These are phyloP conservation scores for Cylloceria caligata DNA, from an alignment of 2,888 invertebrate genomes.

Conservation along the genomic window DNA sequence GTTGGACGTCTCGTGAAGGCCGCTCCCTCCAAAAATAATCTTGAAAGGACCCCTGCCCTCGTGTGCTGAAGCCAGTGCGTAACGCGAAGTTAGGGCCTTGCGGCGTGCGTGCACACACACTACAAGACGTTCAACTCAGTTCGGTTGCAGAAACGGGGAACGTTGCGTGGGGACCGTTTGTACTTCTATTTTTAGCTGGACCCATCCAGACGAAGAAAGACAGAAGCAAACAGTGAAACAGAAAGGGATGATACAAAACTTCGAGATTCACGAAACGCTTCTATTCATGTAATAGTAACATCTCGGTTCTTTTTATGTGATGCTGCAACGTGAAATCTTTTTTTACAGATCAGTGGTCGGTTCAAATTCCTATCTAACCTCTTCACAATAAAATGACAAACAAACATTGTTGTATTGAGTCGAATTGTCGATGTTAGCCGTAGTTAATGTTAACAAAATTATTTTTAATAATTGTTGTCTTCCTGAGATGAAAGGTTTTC, in stretches of 20 bases:
- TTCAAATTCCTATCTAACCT: too few species aligned
- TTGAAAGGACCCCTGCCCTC: constrained; percentile 63
- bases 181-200: constrained; percentile 67
- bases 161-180: constrained; percentile 56
- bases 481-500: too few species aligned
- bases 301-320: not conserved
- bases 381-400: too few species aligned
- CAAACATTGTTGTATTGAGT: too few species aligned
- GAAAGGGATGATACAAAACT: constrained; percentile 43
- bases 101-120: constrained; percentile 89
- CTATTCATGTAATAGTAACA: not conserved
- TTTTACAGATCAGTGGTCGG: too few species aligned
- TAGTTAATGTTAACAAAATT: too few species aligned
- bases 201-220: constrained; percentile 41
- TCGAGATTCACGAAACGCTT: constrained; percentile 18
- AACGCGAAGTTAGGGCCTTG: constrained; percentile 82
- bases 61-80: constrained; percentile 45
- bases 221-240: constrained; percentile 22
- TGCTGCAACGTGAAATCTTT: not conserved
- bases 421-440: too few species aligned
- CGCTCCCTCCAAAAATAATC: constrained; percentile 66
- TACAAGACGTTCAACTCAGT: constrained; percentile 28
- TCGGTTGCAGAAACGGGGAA: constrained; percentile 33
- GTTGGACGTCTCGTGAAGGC: constrained; percentile 47
- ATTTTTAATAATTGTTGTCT: too few species aligned